Percentiles rank a stretch among this genome's conserved stretches.
phyloP scores from a whole-genome alignment of 2,888 invertebrate genomes.

The Dorcus parallelipipedus region DNA sequence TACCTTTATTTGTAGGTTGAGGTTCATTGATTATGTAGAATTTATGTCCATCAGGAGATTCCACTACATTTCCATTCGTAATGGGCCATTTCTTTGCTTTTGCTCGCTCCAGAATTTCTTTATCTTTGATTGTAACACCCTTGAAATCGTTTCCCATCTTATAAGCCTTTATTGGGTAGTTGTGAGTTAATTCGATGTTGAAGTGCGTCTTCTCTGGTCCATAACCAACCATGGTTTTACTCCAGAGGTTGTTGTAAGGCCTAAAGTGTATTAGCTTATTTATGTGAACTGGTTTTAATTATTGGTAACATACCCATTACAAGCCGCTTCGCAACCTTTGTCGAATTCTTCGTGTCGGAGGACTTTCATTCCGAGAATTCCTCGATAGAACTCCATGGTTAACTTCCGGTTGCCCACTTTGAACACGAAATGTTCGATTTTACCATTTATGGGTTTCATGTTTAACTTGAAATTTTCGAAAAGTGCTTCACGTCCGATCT shows the following conservation, averaged over 20 bases:
- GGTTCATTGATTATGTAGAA: constrained; percentile 76
- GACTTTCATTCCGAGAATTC: constrained; percentile 94
- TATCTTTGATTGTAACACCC: constrained; percentile 80
- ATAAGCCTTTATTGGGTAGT: constrained; percentile 88
- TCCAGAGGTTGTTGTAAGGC: constrained; percentile 98
- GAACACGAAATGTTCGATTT: constrained; percentile 94
- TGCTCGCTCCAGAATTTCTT: constrained; percentile 72
- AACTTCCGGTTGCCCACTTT: constrained; percentile 87
- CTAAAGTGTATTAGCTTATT: constrained; percentile 50
- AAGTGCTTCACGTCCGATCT: no score
- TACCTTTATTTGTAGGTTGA: constrained; percentile 65
- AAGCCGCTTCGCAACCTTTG: constrained; percentile 94
- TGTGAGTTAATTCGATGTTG: constrained; percentile 95
- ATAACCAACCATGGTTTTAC: constrained; percentile 99
- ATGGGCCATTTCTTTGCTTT: constrained; percentile 70
- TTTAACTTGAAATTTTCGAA: no score
- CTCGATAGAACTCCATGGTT: constrained; percentile 84
- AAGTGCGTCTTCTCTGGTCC: constrained; percentile 94
- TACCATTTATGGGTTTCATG: constrained; percentile 49
- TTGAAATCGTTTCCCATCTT: constrained; percentile 89
- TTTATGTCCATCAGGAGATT: constrained; percentile 91
- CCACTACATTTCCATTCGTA: constrained; percentile 59
- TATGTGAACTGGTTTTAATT: not conserved
- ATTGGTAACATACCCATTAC: constrained; percentile 78
- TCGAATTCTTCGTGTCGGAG: constrained; percentile 96